phyloP scores from a whole-genome alignment of 2,888 invertebrate species.

The Spisula solida region DNA sequence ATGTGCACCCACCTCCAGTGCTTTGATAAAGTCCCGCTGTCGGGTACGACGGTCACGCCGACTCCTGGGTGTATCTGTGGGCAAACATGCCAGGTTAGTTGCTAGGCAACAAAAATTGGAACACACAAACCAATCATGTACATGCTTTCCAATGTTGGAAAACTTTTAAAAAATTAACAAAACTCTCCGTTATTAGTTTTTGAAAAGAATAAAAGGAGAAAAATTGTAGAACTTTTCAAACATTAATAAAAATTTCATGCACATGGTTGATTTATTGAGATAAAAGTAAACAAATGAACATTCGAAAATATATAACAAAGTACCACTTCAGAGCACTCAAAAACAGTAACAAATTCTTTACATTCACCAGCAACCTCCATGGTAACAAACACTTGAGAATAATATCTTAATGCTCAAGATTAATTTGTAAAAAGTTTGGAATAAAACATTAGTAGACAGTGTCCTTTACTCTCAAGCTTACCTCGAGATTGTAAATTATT shows the following conservation, averaged over 20 bases:
- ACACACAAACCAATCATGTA: slow-evolving; percentile 51
- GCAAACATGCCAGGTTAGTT: slow-evolving; percentile 73
- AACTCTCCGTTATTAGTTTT: background rate
- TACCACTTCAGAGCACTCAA: slow-evolving; percentile 33
- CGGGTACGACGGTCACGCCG: slow-evolving; percentile 79
- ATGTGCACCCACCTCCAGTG: slow-evolving; percentile 75
- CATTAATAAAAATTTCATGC: slow-evolving; percentile 23
- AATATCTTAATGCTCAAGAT: background rate
- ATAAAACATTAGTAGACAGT: no score
- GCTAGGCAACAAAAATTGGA: slow-evolving; percentile 61
- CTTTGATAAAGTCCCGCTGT: slow-evolving; percentile 81
- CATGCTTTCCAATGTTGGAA: slow-evolving; percentile 23
- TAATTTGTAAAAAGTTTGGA: background rate
- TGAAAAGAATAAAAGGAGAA: background rate
- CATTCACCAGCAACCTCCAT: slow-evolving; percentile 19
- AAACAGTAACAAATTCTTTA: background rate
- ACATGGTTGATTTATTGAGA: slow-evolving; percentile 33
- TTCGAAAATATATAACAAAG: slow-evolving; percentile 17
- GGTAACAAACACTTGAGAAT: background rate
- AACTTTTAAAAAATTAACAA: background rate
- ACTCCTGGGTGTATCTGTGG: slow-evolving; percentile 74
- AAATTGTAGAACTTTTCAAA: background rate
- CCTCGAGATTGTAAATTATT: no score
- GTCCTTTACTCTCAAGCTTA: no score
- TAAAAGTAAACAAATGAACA: slow-evolving; percentile 33